Conservation (phyloP, 1,140 invertebrate genomes). For the Pachypeltis micranthus region DNA sequence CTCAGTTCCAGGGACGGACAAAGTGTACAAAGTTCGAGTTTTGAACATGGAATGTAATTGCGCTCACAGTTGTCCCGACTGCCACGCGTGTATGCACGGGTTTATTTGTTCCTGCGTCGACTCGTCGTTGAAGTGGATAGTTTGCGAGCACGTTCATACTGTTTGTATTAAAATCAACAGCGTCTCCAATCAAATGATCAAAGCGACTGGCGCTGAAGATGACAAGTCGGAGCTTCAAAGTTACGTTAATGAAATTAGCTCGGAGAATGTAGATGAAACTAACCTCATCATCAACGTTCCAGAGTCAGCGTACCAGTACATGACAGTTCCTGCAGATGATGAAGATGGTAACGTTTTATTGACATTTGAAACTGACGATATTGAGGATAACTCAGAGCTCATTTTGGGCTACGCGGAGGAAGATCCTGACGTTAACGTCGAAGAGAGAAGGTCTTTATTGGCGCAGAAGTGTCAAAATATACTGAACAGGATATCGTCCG, state of each 20-base stretch:
- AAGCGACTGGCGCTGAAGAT: background rate
- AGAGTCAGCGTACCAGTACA: background rate
- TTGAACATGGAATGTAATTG: background rate
- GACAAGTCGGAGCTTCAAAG: background rate
- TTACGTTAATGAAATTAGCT: background rate
- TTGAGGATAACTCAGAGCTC: background rate
- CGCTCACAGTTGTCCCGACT: background rate
- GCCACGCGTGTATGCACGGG: background rate
- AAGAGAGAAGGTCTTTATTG: background rate
- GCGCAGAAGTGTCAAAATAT: background rate
- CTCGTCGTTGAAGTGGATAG: background rate
- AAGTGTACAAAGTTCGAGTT: background rate
- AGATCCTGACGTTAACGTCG: conserved; percentile 2
- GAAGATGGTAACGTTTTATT: background rate
- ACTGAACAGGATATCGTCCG: background rate
- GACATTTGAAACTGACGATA: background rate
- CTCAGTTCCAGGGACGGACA: background rate
- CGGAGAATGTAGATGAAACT: background rate
- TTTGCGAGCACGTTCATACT: background rate
- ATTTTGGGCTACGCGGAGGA: background rate
- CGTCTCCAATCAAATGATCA: background rate
- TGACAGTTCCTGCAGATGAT: background rate
- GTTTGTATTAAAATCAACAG: background rate
- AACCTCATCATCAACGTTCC: background rate
- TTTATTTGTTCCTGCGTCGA: background rate